These are phyloP conservation scores for Macrocentrus cingulum DNA, from an alignment of 1,140 invertebrate genomes.

Conservation along the genomic window DNA sequence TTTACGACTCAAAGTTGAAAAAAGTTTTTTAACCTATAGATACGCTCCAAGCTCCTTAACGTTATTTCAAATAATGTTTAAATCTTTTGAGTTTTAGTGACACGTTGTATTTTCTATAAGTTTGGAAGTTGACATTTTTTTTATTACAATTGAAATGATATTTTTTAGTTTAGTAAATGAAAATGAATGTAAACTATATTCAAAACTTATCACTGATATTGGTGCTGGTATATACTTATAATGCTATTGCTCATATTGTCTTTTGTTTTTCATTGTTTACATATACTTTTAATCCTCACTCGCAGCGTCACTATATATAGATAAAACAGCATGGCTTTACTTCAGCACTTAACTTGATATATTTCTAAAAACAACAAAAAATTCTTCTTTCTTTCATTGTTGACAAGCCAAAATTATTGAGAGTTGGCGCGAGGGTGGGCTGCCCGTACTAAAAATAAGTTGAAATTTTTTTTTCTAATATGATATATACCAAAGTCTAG, in stretches of 20 bases:
- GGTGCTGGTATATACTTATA: not conserved
- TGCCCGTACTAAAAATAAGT: constrained; percentile 39
- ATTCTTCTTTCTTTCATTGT: not conserved
- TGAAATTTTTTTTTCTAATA: constrained; percentile 29
- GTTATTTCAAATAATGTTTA: too few species aligned
- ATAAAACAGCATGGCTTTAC: constrained; percentile 23
- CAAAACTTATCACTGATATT: too few species aligned
- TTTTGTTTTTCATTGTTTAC: not conserved
- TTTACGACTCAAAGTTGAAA: too few species aligned
- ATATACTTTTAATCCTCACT: not conserved
- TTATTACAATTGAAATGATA: too few species aligned
- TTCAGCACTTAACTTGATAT: constrained; percentile 18
- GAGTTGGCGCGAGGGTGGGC: constrained; percentile 57
- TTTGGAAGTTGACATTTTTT: too few species aligned
- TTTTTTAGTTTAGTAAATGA: too few species aligned
- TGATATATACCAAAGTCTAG: too few species aligned
- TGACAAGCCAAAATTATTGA: constrained; percentile 37
- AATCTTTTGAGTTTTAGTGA: too few species aligned
- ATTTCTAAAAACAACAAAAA: constrained; percentile 14
- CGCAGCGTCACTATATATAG: constrained; percentile 10
- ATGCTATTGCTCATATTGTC: not conserved
- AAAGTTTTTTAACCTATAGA: too few species aligned
- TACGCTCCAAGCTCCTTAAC: too few species aligned
- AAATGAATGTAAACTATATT: too few species aligned
- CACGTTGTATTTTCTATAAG: too few species aligned